phyloP scores from a whole-genome alignment of 2,888 invertebrate genomes.

The Abrostola tripartita region DNA sequence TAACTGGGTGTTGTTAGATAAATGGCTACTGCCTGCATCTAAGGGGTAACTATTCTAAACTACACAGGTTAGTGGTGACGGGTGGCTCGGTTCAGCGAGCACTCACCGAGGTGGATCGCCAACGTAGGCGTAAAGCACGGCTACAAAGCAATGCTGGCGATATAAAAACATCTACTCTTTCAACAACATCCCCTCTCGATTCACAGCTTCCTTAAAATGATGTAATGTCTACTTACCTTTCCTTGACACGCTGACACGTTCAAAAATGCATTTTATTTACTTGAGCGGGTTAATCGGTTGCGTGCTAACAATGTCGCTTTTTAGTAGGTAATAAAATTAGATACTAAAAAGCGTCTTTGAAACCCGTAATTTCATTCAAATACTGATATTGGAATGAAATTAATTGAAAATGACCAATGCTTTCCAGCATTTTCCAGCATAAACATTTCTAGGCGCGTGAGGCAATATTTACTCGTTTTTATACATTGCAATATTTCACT shows the following conservation, averaged over 20 bases:
- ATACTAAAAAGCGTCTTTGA: too few species aligned
- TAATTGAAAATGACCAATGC: too few species aligned
- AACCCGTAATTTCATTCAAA: too few species aligned
- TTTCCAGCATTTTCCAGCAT: too few species aligned
- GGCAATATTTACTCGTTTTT: too few species aligned
- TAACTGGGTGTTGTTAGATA: not conserved
- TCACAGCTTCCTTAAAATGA: conserved; percentile 57
- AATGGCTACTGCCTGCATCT: not conserved
- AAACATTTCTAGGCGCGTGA: too few species aligned
- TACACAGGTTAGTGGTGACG: conserved; percentile 62
- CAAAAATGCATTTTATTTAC: not conserved
- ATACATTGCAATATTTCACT: too few species aligned
- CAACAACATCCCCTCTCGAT: conserved; percentile 56
- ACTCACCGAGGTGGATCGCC: conserved; percentile 73
- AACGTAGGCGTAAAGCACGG: conserved; percentile 72
- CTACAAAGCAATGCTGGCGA: conserved; percentile 61
- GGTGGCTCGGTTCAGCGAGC: conserved; percentile 79
- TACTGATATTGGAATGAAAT: too few species aligned
- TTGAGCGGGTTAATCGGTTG: too few species aligned
- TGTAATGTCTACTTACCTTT: not conserved
- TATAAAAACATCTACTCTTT: conserved; percentile 63
- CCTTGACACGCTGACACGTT: not conserved
- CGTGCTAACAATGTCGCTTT: too few species aligned
- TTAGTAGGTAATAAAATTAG: too few species aligned
- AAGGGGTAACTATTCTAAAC: conserved; percentile 62